phyloP scores from a whole-genome alignment of 2,888 invertebrate species.

The Drosophila vallismaia region DNA sequence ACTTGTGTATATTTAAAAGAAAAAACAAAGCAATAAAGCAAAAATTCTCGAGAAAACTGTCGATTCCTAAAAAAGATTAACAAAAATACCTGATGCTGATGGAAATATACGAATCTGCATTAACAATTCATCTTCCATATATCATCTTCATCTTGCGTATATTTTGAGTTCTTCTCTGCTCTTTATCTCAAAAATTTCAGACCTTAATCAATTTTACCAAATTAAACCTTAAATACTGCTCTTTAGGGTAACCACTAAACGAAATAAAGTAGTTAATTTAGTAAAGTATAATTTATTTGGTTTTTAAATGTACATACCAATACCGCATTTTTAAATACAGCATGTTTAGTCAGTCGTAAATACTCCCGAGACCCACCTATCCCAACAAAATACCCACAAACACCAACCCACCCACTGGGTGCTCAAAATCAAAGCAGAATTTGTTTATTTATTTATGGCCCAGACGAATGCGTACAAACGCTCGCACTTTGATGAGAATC shows the following conservation, averaged over 20 bases:
- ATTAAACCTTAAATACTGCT: too few relatives aligned
- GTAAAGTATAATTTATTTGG: background rate
- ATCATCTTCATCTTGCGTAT: too few relatives aligned
- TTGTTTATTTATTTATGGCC: constrained; percentile 60
- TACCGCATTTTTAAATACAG: background rate
- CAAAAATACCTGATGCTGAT: too few relatives aligned
- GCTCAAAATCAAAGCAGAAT: constrained; percentile 33
- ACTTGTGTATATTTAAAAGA: background rate
- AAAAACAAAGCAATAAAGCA: background rate
- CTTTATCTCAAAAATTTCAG: too few relatives aligned
- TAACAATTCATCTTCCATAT: too few relatives aligned
- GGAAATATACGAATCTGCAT: too few relatives aligned
- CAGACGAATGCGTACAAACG: constrained; percentile 50
- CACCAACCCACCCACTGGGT: constrained; percentile 8
- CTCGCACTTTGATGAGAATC: constrained; percentile 43
- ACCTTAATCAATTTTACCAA: too few relatives aligned
- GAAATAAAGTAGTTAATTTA: background rate
- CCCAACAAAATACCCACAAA: constrained; percentile 8
- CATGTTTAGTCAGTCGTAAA: background rate
- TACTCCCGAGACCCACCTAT: background rate
- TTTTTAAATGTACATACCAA: background rate
- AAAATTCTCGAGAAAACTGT: background rate
- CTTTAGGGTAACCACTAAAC: background rate
- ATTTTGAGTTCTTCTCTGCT: too few relatives aligned
- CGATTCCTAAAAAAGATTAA: background rate